Base-by-base conservation (phyloP, 2,797 vertebrate genomes). In the Lagocephalus sceleratus region DNA sequence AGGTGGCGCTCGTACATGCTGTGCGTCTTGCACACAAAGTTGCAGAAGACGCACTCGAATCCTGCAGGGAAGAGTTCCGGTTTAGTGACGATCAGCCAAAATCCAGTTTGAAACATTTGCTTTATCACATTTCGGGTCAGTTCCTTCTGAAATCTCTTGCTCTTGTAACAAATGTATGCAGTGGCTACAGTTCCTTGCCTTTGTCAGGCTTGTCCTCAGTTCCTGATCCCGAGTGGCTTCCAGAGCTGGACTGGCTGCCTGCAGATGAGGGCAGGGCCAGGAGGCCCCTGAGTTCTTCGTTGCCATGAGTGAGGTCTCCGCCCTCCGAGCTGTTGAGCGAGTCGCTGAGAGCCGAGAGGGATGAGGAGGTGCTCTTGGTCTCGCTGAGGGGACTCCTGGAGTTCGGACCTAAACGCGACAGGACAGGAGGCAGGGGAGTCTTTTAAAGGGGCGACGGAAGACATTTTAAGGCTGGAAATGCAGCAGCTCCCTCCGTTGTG, bases 1-100 rank as follows among this genome's bases (percentile, higher is more conserved):
- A 99, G 93, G 73, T 99, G 97, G 41, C 97, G 93, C 75, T 99
- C 97, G 75, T 98, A 98, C 96, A 97, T 98, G 53, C 91, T 93
- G 81, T 95, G 95, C 70, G 96, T 98, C 92, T 99, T 98, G 90
- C 97, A 99, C 89, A 98, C 94, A 62, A 99, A 99, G 85, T 98
- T 98, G 93, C 97, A 99, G 91, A 99, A 99, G 78, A 98, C 94
- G 55, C 97, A 99, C 87, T 99, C 96, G 63, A 98, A 98, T 82
- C 95, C 97, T 99, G 92, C 9, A 79, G 88, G 32, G 26, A 29
- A 35, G 11, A 35, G 32, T 14, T 35, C 32, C 32, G 0, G 10
- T 35, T 35, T 14, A 35, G 14, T 14, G 32, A 12, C 12, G 39
- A 40, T 40, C n/a, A 39, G 38, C 2, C 15, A 40, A 16, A n/a